These are phyloP conservation scores for Campopleginae sp. DNA, from an alignment of 2,888 invertebrate species.

Conservation along the genomic window DNA sequence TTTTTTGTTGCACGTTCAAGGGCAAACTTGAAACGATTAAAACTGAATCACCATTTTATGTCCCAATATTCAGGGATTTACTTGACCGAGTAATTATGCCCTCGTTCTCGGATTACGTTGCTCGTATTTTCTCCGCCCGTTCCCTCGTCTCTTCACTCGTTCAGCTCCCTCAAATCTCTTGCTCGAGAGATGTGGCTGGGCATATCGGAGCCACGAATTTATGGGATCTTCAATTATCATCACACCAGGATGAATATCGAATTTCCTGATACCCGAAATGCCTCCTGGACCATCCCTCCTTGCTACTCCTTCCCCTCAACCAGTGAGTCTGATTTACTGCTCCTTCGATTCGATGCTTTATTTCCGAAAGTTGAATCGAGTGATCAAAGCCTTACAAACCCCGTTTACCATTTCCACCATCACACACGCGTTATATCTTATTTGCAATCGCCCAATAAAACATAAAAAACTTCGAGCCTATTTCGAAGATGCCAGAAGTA, in stretches of 20 bases:
- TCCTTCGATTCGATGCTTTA: constrained; percentile 44
- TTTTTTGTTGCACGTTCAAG: background rate
- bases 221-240: constrained; percentile 69
- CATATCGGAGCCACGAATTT: constrained; percentile 66
- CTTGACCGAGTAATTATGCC: constrained; percentile 42
- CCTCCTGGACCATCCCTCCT: constrained; percentile 8
- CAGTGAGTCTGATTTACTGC: constrained; percentile 60
- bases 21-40: too few relatives aligned
- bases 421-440: constrained; percentile 1
- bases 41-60: background rate
- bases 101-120: constrained; percentile 46
- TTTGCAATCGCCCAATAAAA: constrained; percentile 10
- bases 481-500: background rate
- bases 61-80: constrained; percentile 41
- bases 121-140: constrained; percentile 44
- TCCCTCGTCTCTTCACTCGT: background rate
- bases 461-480: background rate
- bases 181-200: constrained; percentile 41
- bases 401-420: background rate
- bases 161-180: constrained; percentile 15
- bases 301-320: background rate
- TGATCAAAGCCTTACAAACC: background rate
- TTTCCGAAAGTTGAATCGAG: constrained; percentile 39
- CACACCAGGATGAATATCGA: constrained; percentile 63
- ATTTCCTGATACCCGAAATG: constrained; percentile 60